A percentile compares a stretch with the other conserved stretches of the same genome.
phyloP scores from a whole-genome alignment of 2,797 vertebrate genomes.

The Acipenser oxyrinchus region DNA sequence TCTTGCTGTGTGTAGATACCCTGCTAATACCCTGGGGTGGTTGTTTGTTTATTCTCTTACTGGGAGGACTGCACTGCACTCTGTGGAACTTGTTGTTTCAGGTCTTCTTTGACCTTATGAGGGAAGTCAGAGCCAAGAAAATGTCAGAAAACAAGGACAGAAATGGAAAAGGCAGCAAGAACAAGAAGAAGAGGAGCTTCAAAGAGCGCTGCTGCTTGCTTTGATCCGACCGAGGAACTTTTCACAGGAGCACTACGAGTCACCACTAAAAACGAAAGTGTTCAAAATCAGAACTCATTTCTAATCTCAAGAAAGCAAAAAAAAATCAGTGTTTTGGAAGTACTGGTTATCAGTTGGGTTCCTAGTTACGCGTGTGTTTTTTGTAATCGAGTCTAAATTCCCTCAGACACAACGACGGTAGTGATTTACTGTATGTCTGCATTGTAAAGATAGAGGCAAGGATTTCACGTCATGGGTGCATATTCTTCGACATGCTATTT shows the following conservation, averaged over 20 bases:
- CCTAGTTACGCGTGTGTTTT: background rate
- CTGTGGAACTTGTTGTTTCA: conserved; percentile 31
- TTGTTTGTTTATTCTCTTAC: conserved; percentile 7
- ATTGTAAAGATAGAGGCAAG: background rate
- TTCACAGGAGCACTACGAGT: background rate
- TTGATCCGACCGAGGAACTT: conserved; percentile 46
- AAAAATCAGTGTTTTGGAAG: background rate
- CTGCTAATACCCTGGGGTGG: background rate
- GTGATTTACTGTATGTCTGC: background rate
- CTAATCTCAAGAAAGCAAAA: background rate
- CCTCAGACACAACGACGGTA: background rate
- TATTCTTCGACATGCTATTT: background rate
- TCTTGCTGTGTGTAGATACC: background rate
- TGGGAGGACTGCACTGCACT: background rate
- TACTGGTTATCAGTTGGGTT: background rate
- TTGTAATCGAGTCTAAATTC: background rate
- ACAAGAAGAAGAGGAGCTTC: conserved; percentile 85
- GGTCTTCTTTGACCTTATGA: conserved; percentile 97
- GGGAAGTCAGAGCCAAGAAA: conserved; percentile 89
- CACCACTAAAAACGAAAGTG: background rate
- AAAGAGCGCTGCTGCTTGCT: conserved; percentile 94
- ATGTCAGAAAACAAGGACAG: conserved; percentile 92
- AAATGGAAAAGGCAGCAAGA: conserved; percentile 83
- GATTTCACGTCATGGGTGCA: background rate
- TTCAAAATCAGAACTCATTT: conserved; percentile 3